Evolutionary conservation across 2,113 vertebrate species (phyloP), one percentile per base, ranked within the genome.

Genomic region (Phalacrocorax pelagicus): DNA sequence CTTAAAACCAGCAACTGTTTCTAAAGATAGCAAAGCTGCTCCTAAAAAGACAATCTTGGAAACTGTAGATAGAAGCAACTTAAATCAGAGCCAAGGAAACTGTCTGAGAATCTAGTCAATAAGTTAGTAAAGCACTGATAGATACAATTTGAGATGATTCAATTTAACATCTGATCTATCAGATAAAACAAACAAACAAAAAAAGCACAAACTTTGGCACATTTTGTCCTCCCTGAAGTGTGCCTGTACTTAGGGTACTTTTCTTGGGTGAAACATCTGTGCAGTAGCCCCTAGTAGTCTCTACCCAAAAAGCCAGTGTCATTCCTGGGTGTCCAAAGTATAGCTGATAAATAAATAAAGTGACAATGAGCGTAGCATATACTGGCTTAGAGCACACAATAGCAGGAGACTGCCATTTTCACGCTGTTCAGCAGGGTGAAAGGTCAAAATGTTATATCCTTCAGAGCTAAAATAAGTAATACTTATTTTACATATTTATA

Each of bases 11-110:
- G 40, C 11, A 82, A 46, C 52, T 82, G 26, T 69, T 93, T 54
- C 74, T 92, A 88, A 92, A 95, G 66, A 80, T 46, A 83, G 90
- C 7, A 94, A 93, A 90, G 38, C 67, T 88, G 21, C 18, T 95
- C 15, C 85, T 61, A 78, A 86, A 91, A 92, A 90, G 54, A 54
- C 55, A 54, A 46, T 58, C 18, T 80, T 86, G 21, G 52, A 87
- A 90, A 74, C 34, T 92, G 81, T 12, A 65, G 62, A 82, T 9
- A 79, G 32, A 88, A 74, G 12, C 30, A 88, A 88, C 21, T 88
- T 61, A 72, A 90, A 61, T 82, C 24, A 77, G 34, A 84, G 24
- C 27, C 71, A 93, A 47, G 10, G 18, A 93, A 94, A 80, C 9
- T 30, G 36, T 66, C 42, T 65, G 46, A 72, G 27, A 72, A 86